These are phyloP conservation scores for Panopea generosa DNA, from an alignment of 2,888 invertebrate species.

Conservation along the genomic window DNA sequence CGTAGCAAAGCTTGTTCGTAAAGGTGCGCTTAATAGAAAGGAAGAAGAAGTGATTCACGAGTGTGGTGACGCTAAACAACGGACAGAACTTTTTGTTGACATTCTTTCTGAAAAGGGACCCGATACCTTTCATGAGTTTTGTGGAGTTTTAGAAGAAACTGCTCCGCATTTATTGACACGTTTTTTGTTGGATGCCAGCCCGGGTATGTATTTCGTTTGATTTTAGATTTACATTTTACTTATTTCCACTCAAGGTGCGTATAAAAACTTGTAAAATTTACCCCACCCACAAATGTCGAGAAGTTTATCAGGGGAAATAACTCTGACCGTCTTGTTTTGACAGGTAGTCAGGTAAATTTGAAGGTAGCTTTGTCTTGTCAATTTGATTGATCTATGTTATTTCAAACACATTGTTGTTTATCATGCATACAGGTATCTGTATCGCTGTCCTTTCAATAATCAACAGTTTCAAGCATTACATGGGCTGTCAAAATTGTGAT, in stretches of 20 bases:
- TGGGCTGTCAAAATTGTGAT: too few species aligned
- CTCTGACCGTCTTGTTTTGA: constrained; percentile 23
- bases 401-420: too few species aligned
- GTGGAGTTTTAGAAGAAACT: constrained; percentile 80
- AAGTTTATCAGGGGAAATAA: constrained; percentile 26
- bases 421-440: too few species aligned
- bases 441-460: too few species aligned
- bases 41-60: constrained; percentile 77
- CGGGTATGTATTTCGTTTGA: constrained; percentile 71
- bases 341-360: constrained; percentile 23
- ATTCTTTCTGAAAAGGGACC: constrained; percentile 79
- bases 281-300: too few species aligned
- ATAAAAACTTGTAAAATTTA: constrained; percentile 15
- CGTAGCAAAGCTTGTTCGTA: constrained; percentile 74
- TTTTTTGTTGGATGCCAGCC: constrained; percentile 72
- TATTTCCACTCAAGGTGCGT: too few species aligned
- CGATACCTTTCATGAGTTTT: constrained; percentile 81
- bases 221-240: neutral
- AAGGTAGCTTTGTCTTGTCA: too few species aligned
- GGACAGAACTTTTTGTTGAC: constrained; percentile 80
- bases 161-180: constrained; percentile 77
- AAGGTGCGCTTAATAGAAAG: constrained; percentile 74
- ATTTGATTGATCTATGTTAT: too few species aligned
- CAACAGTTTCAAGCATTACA: too few species aligned
- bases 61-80: constrained; percentile 64